These are phyloP conservation scores for Agelas oroides DNA, from an alignment of 37 sponge, comb jelly and placozoan genomes.

Conservation along the genomic window DNA sequence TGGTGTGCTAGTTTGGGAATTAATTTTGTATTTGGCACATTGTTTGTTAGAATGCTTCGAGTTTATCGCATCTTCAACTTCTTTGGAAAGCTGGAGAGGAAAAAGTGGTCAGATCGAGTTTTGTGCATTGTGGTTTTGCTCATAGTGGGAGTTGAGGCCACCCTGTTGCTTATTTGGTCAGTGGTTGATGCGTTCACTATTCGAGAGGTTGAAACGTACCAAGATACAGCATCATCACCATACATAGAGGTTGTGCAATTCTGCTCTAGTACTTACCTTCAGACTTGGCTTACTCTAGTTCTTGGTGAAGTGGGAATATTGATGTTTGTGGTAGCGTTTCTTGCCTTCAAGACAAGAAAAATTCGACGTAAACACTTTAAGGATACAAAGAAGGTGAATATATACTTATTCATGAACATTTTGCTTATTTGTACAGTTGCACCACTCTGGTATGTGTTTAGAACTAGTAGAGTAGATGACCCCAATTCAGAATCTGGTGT, in stretches of 20 bases:
- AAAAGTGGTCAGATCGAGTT: neutral
- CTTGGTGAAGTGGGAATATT: neutral
- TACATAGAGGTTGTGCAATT: neutral
- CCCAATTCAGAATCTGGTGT: no score
- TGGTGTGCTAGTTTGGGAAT: neutral
- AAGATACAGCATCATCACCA: neutral
- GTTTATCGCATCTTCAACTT: constrained; percentile 13
- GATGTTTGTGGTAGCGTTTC: neutral
- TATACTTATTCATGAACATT: no score
- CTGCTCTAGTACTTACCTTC: neutral
- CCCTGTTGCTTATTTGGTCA: neutral
- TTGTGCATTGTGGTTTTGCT: neutral
- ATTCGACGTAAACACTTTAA: neutral
- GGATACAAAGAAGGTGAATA: neutral
- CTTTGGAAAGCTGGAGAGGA: constrained; percentile 9
- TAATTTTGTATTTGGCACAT: neutral
- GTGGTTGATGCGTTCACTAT: neutral
- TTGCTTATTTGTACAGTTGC: no score
- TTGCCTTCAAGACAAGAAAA: constrained; percentile 18
- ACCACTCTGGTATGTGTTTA: no score
- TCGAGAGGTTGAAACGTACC: neutral
- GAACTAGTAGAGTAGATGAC: no score
- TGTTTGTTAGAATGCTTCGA: constrained; percentile 2
- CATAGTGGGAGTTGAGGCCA: neutral
- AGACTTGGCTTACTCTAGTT: neutral